These are phyloP conservation scores for Calephelis perditalis DNA, from an alignment of 2,888 invertebrate genomes.

Conservation along the genomic window DNA sequence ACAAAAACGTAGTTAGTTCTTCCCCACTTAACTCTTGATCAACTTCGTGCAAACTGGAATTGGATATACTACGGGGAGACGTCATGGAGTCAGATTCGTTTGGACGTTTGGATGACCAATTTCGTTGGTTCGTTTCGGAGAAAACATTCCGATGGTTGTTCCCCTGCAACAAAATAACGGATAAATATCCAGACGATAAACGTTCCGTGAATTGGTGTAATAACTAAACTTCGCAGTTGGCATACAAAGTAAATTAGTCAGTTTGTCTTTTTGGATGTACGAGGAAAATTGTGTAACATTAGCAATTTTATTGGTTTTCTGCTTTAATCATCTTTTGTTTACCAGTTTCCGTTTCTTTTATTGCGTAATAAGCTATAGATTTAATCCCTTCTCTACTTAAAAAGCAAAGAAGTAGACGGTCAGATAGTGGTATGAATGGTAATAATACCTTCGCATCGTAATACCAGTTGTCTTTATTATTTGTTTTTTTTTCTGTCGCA, in stretches of 20 bases:
- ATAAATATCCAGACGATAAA: constrained; percentile 3
- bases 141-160: constrained; percentile 22
- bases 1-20: constrained; percentile 84
- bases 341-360: too few relatives aligned
- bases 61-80: constrained; percentile 81
- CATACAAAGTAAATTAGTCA: constrained; percentile 7
- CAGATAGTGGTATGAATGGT: too few relatives aligned
- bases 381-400: too few relatives aligned
- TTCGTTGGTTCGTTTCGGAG: constrained; percentile 6
- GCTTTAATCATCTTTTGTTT: too few relatives aligned
- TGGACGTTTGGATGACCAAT: constrained; percentile 53
- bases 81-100: constrained; percentile 64
- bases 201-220: background rate
- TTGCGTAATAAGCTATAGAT: too few relatives aligned
- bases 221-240: background rate
- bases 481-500: too few relatives aligned
- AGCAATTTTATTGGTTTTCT: too few relatives aligned
- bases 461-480: too few relatives aligned
- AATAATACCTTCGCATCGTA: too few relatives aligned
- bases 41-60: constrained; percentile 85
- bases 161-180: constrained; percentile 24
- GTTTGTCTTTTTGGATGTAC: background rate
- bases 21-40: constrained; percentile 83
- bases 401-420: too few relatives aligned
- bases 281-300: too few relatives aligned